phyloP scores from a whole-genome alignment of 2,113 vertebrate genomes.

The Panthera uncia region DNA sequence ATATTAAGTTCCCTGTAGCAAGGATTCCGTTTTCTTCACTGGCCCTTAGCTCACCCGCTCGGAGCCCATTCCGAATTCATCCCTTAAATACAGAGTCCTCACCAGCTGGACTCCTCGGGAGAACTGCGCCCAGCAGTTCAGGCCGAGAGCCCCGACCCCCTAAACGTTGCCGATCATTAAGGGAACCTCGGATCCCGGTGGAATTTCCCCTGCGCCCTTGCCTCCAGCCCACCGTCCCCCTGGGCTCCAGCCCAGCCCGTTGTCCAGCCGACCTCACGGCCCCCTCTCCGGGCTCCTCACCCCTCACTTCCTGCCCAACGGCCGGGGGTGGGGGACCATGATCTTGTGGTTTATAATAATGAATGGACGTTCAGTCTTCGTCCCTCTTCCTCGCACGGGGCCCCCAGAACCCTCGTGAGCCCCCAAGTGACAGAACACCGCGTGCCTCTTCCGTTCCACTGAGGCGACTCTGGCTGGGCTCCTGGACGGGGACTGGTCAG shows the following conservation, averaged over 20 bases:
- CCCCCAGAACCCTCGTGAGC: neutral
- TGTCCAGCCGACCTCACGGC: neutral
- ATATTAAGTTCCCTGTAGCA: neutral
- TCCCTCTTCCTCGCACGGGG: neutral
- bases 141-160: neutral
- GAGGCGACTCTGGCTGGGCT: neutral
- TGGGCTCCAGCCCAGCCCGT: neutral
- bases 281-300: neutral
- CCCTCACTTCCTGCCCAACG: neutral
- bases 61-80: neutral
- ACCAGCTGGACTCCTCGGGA: neutral
- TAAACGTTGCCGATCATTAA: neutral
- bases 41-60: neutral
- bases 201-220: neutral
- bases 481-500: neutral
- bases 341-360: neutral
- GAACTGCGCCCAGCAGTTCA: neutral
- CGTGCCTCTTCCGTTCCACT: rapidly evolving
- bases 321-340: neutral
- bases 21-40: neutral
- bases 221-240: neutral
- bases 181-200: neutral
- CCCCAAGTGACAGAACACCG: neutral
- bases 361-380: neutral
- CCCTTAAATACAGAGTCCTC: too few species aligned